Evolutionary conservation across 2,888 invertebrate species (phyloP), one percentile per base, ranked within the genome.

Genomic region (Chorisops tibialis): DNA sequence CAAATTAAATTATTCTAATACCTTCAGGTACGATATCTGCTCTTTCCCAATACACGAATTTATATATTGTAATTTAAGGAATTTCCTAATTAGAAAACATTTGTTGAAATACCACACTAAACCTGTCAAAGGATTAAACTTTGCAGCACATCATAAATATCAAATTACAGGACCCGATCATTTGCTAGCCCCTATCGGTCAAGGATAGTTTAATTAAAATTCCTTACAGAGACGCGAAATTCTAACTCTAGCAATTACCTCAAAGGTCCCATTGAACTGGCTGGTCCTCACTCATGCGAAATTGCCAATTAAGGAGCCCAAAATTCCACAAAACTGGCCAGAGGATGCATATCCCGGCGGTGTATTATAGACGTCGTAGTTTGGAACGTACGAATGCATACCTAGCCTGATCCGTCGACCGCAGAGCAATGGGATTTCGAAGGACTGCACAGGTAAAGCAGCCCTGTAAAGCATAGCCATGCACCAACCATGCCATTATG

Each of bases 201-300:
- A 30, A 37, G 59, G 45, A 59, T 59, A 59, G 59, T 59, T 59
- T 59, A 59, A 59, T 59, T 59, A 59, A 59, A 59, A 59, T 59
- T 59, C 59, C 43, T 59, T 24, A 35, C 11, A 48, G 59, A 47
- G 38, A 59, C 59, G 48, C 48, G 48, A 59, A 47, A 45, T 30
- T 56, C 56, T 14, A 59, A 48, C 59, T 59, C 37, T 59, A 19
- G 18, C 56, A 43, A 56, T 56, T 56, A 48, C 37, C 59, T 22
- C 21, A 48, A 37, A 37, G 58, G 6, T 21, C 22, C 37, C 48
- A 24, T 22, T 37, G 12, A 38, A 30, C 45, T 14, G 37, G 50
- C 11, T 35, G 14, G 3, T 30, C 48, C 37, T 48, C 37, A 59
- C 47, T 59, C 59, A 59, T 59, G 47, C 38, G 47, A 59, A 59